Conservation (phyloP, 1,140 invertebrate species). For the Caenorhabditis elegans region WBcel235 BX284605.5:11936501-11937000, state of each 20-base stretch:
- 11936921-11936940: background rate
- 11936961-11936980: background rate
- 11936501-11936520: background rate
- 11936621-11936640: background rate
- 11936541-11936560: background rate
- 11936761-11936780: background rate
- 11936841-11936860: background rate
- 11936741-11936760: background rate
- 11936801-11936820: background rate
- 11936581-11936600: background rate
- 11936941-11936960: background rate
- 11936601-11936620: background rate
- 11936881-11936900: too few species aligned
- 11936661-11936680: background rate
- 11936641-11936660: slow-evolving; percentile 20
- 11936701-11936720: background rate
- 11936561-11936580: background rate
- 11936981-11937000: background rate
- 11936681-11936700: background rate
- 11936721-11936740: slow-evolving; percentile 24
- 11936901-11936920: slow-evolving; percentile 19
- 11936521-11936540: background rate
- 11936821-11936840: slow-evolving; percentile 22
- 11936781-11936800: background rate
- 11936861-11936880: background rate